Evolutionary conservation across 2,888 invertebrate genomes (phyloP).

Genomic region (Hirtodrosophila cameraria): DNA sequence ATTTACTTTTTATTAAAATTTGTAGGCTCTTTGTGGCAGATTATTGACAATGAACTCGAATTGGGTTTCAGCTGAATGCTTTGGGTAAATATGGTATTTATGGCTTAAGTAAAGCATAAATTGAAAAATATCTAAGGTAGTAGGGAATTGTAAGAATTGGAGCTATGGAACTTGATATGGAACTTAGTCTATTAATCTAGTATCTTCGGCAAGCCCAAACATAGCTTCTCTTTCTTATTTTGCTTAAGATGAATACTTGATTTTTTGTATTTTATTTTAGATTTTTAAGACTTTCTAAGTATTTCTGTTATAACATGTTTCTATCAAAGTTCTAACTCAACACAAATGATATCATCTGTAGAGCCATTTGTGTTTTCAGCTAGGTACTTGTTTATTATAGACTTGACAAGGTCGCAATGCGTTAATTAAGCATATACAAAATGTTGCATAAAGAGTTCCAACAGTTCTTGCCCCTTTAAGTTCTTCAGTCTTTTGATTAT

Average conservation of each 20-base stretch:
- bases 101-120: background rate
- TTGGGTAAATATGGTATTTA: constrained; percentile 12
- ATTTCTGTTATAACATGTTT: no score
- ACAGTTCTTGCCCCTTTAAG: constrained; percentile 23
- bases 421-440: constrained; percentile 52
- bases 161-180: no score
- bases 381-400: constrained; percentile 27
- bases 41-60: constrained; percentile 39
- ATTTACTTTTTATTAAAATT: constrained; percentile 71
- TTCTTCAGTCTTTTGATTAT: constrained; percentile 26
- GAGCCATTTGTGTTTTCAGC: constrained; percentile 13
- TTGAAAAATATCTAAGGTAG: background rate
- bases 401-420: constrained; percentile 44
- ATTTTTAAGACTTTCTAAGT: no score
- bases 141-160: background rate
- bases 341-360: constrained; percentile 41
- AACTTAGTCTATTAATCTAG: no score
- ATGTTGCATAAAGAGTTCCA: constrained; percentile 19
- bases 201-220: no score
- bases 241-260: no score
- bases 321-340: background rate
- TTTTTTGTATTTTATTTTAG: no score
- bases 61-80: background rate
- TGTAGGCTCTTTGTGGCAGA: constrained; percentile 30
- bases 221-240: no score